These are phyloP conservation scores for Serranus cabrilla DNA, from an alignment of 2,797 vertebrate genomes.

Conservation along the genomic window DNA sequence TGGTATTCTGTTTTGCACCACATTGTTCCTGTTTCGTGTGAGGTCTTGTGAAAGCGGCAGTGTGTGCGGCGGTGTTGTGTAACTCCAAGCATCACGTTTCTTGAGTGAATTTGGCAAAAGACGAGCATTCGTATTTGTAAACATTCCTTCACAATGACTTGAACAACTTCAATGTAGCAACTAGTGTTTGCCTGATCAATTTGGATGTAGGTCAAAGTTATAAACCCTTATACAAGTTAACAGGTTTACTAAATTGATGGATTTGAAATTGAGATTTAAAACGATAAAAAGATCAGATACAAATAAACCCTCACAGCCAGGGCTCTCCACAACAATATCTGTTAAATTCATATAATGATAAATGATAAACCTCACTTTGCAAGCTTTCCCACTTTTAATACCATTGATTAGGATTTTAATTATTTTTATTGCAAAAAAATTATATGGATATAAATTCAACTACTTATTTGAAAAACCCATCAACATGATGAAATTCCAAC, in stretches of 20 bases:
- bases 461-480: not conserved
- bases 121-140: constrained; percentile 16
- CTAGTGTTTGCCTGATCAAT: not conserved
- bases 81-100: constrained; percentile 6
- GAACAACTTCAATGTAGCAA: not conserved
- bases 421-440: not conserved
- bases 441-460: not conserved
- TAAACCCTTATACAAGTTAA: too few species aligned
- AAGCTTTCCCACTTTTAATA: not conserved
- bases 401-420: not conserved
- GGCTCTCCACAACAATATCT: constrained; percentile 1
- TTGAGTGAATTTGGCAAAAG: constrained; percentile 10
- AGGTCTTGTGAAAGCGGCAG: constrained; percentile 1
- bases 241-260: too few species aligned
- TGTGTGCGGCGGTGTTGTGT: constrained; percentile 11
- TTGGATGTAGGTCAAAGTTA: not conserved
- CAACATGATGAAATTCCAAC: not conserved
- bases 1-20: not conserved
- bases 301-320: not conserved
- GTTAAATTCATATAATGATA: not conserved
- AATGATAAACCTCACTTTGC: not conserved
- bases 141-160: not conserved
- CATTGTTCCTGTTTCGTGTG: not conserved
- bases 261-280: too few species aligned
- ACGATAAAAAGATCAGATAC: not conserved